Evolutionary conservation across 2,113 vertebrate species (phyloP).

Genomic region (Microtus montanus): DNA sequence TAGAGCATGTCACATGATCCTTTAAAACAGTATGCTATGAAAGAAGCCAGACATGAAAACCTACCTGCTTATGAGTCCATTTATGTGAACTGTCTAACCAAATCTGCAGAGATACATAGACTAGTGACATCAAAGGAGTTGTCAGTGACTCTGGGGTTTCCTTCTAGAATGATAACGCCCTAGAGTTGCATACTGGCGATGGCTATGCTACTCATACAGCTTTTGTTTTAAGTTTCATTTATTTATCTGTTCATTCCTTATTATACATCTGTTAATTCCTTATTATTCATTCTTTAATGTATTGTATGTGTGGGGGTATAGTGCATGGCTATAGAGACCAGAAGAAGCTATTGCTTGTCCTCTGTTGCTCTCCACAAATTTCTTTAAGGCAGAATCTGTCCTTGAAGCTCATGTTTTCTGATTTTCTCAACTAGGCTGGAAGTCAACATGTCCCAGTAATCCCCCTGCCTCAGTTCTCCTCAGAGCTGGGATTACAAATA

Average conservation of each 20-base stretch:
- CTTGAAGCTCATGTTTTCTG: not conserved
- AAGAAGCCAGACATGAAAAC: not conserved
- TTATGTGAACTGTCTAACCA: not conserved
- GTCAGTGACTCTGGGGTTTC: not conserved
- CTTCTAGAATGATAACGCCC: not conserved
- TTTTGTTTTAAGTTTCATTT: not conserved
- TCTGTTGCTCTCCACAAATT: not conserved
- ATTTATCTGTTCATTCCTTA: not conserved
- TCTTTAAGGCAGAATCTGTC: not conserved
- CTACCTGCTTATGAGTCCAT: not conserved
- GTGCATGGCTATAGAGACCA: not conserved
- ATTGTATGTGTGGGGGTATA: not conserved
- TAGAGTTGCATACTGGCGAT: not conserved
- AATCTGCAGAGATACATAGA: not conserved
- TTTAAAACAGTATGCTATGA: not conserved
- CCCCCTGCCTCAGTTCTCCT: not conserved
- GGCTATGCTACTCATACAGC: not conserved
- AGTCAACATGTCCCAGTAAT: not conserved
- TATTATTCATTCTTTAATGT: not conserved
- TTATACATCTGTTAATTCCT: not conserved
- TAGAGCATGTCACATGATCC: not conserved
- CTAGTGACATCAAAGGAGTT: not conserved
- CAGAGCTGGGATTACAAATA: not conserved
- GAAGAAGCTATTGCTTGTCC: not conserved
- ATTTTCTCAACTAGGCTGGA: not conserved